A percentile compares a stretch with the other conserved stretches of the same genome.
phyloP scores from a whole-genome alignment of 1,140 invertebrate species.

The Cotesia chilonis region DNA sequence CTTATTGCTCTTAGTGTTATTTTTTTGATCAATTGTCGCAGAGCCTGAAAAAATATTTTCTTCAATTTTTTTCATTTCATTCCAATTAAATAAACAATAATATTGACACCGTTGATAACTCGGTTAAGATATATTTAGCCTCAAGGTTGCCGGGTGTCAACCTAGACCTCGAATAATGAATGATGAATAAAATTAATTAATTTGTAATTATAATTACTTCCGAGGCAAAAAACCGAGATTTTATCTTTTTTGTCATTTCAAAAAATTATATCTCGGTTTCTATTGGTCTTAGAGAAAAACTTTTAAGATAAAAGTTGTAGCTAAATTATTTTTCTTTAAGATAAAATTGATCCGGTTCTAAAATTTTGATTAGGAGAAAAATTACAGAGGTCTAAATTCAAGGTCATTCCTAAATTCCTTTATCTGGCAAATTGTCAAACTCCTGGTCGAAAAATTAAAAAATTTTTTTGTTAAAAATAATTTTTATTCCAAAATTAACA shows the following conservation, averaged over 20 bases:
- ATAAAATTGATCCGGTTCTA: no score
- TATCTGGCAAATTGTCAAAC: not conserved
- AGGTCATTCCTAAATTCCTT: not conserved
- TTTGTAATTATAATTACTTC: no score
- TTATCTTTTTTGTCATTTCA: no score
- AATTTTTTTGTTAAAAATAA: no score
- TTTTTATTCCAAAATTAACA: no score
- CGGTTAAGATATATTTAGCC: not conserved
- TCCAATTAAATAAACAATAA: constrained; percentile 12
- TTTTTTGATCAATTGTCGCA: constrained; percentile 61
- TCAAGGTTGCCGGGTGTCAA: constrained; percentile 24
- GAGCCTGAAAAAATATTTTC: constrained; percentile 49
- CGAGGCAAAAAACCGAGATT: no score
- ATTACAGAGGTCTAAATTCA: not conserved
- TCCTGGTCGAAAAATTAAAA: not conserved
- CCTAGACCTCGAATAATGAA: constrained; percentile 34
- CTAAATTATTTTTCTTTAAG: no score
- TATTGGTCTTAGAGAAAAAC: not conserved
- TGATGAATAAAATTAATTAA: constrained; percentile 10
- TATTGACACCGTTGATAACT: not conserved
- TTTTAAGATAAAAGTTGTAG: no score
- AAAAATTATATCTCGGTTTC: not conserved
- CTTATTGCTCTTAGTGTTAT: constrained; percentile 60
- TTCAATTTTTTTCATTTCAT: not conserved
- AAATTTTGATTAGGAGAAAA: no score